A percentile compares a stretch with the other conserved stretches of the same genome.
Evolutionary conservation across 2,888 invertebrate species (phyloP).

Genomic region (Crematogaster levior): DNA sequence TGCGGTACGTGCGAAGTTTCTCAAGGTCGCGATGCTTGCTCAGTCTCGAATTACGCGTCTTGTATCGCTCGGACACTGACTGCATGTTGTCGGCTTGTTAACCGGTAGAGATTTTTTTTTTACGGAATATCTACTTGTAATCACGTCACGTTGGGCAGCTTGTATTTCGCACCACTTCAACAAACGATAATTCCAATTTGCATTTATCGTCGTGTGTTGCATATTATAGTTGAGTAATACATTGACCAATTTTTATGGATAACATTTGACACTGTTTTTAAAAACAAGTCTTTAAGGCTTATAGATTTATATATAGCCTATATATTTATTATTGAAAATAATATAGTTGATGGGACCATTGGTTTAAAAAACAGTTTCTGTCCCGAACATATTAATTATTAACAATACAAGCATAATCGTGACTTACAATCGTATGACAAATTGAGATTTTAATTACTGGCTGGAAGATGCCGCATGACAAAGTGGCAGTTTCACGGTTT

Average conservation of each 20-base stretch:
- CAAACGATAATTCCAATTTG: background rate
- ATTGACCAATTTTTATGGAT: background rate
- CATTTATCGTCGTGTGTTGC: background rate
- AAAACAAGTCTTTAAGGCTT: background rate
- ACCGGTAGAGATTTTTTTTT: constrained; percentile 23
- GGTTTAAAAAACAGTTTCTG: background rate
- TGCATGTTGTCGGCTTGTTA: constrained; percentile 18
- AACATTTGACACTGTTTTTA: background rate
- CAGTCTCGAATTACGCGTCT: constrained; percentile 42
- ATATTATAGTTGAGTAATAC: background rate
- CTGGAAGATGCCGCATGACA: constrained; percentile 23
- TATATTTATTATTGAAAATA: background rate
- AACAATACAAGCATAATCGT: background rate
- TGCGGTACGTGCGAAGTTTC: background rate
- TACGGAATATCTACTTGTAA: background rate
- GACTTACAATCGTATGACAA: background rate
- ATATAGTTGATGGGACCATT: background rate
- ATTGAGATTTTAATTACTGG: constrained; percentile 24
- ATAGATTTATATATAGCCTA: background rate
- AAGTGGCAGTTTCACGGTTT: constrained; percentile 21
- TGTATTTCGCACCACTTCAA: background rate
- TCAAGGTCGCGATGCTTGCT: background rate
- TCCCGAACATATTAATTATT: background rate
- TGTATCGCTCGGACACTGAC: constrained; percentile 22
- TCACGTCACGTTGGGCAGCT: background rate